Evolutionary conservation across 2,888 invertebrate genomes (phyloP).

Genomic region (Dimorphilus gyrociliatus): DNA sequence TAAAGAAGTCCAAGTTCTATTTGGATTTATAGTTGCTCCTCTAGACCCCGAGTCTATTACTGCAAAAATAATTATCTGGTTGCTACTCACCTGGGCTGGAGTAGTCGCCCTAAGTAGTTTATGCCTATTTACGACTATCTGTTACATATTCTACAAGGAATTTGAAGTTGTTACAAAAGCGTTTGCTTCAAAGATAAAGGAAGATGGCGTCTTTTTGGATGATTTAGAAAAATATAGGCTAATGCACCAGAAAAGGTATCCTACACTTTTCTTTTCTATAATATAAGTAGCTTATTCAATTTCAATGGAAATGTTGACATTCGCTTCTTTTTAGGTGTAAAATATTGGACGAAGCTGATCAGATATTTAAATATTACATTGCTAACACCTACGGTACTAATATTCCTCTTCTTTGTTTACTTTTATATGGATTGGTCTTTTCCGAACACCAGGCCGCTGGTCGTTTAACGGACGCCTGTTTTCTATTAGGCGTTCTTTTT

Average conservation of each 20-base stretch:
- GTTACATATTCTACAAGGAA: slow-evolving; percentile 11
- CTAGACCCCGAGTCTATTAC: slow-evolving; percentile 6
- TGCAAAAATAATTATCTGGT: too few species aligned
- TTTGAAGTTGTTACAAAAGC: slow-evolving; percentile 5
- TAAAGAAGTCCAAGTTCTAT: not conserved
- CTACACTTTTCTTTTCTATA: too few species aligned
- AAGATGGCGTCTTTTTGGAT: slow-evolving; percentile 8
- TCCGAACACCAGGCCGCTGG: too few species aligned
- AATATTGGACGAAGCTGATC: slow-evolving; percentile 9
- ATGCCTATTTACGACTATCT: slow-evolving; percentile 8
- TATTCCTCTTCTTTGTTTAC: slow-evolving; percentile 9
- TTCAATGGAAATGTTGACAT: too few species aligned
- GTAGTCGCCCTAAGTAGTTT: slow-evolving; percentile 7
- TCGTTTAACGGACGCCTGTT: slow-evolving; percentile 6
- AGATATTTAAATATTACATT: slow-evolving; percentile 8
- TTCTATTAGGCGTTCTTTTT: slow-evolving; percentile 7
- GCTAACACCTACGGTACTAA: slow-evolving; percentile 12
- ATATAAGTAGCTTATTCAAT: too few species aligned
- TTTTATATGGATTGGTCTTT: slow-evolving; percentile 7
- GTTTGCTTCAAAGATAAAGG: slow-evolving; percentile 4
- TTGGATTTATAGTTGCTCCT: slow-evolving; percentile 7
- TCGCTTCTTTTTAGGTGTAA: too few species aligned
- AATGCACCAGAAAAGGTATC: slow-evolving; percentile 15
- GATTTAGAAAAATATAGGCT: slow-evolving; percentile 16
- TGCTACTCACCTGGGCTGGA: too few species aligned